A percentile compares a stretch with the other conserved stretches of the same genome.
Evolutionary conservation across 2,888 invertebrate species (phyloP).

Genomic region (Synergus japonicus): DNA sequence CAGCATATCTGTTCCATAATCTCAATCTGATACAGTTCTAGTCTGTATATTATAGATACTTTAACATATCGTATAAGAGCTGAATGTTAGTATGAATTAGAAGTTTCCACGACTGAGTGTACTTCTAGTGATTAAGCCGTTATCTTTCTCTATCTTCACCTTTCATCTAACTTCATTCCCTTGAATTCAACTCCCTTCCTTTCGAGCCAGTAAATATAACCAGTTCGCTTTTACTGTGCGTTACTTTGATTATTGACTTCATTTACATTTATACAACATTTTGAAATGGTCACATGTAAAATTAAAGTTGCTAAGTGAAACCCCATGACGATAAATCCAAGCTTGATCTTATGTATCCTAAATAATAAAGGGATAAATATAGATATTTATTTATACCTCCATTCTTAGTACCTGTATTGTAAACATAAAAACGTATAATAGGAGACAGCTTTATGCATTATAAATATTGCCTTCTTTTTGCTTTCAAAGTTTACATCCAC

Average conservation of each 20-base stretch:
- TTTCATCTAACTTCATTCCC: slow-evolving; percentile 25
- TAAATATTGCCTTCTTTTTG: slow-evolving; percentile 2
- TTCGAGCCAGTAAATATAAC: not conserved
- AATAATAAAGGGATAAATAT: too few relatives aligned
- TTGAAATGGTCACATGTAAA: slow-evolving; percentile 13
- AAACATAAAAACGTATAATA: too few relatives aligned
- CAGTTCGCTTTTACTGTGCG: not conserved
- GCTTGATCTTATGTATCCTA: too few relatives aligned
- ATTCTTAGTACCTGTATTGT: too few relatives aligned
- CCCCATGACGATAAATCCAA: not conserved
- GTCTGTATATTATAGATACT: not conserved
- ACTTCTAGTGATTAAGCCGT: slow-evolving; percentile 7
- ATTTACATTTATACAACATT: slow-evolving; percentile 11
- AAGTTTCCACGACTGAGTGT: slow-evolving; percentile 9
- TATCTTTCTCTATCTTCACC: not conserved
- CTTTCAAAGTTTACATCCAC: not conserved
- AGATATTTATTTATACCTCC: too few relatives aligned
- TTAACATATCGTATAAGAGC: not conserved
- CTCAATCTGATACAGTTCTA: not conserved
- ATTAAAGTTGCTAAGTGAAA: not conserved
- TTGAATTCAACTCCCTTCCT: slow-evolving; percentile 25
- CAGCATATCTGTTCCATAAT: too few relatives aligned
- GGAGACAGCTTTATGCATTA: not conserved
- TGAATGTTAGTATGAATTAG: not conserved
- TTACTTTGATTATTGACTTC: slow-evolving; percentile 34